Conservation (phyloP, 1,140 invertebrate genomes). For the Holotrichia oblita region DNA sequence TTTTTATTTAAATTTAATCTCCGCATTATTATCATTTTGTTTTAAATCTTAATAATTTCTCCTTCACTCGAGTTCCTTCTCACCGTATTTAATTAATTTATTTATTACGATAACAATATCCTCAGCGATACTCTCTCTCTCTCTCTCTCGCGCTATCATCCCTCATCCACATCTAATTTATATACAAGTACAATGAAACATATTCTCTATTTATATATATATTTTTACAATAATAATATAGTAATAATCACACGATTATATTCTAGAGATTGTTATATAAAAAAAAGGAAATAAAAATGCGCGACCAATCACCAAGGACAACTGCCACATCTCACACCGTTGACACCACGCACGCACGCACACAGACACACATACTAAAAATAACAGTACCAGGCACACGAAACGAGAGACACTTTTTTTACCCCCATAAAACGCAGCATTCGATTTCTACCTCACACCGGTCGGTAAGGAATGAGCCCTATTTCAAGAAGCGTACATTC, state of each 20-base stretch:
- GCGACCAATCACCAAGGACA: slow-evolving; percentile 7
- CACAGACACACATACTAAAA: not conserved
- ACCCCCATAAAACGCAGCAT: no score
- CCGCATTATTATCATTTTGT: not conserved
- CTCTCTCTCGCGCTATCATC: not conserved
- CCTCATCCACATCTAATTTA: not conserved
- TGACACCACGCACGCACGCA: not conserved
- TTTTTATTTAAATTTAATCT: not conserved
- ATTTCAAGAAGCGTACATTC: slow-evolving; percentile 91
- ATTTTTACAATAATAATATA: slow-evolving; percentile 8
- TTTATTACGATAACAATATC: not conserved
- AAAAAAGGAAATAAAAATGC: slow-evolving; percentile 13
- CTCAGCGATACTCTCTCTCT: not conserved
- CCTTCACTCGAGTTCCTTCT: not conserved
- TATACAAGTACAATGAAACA: slow-evolving; percentile 27
- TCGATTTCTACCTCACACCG: slow-evolving; percentile 2
- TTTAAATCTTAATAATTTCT: not conserved
- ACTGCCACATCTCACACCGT: not conserved
- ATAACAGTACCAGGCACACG: not conserved
- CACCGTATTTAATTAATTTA: not conserved
- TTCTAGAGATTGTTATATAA: slow-evolving; percentile 3
- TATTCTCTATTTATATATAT: slow-evolving; percentile 21
- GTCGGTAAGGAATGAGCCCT: not conserved
- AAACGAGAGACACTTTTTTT: not conserved
- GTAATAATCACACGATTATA: slow-evolving; percentile 33